phyloP scores from a whole-genome alignment of 2,797 vertebrate genomes.

The Labeo calbasu region DNA sequence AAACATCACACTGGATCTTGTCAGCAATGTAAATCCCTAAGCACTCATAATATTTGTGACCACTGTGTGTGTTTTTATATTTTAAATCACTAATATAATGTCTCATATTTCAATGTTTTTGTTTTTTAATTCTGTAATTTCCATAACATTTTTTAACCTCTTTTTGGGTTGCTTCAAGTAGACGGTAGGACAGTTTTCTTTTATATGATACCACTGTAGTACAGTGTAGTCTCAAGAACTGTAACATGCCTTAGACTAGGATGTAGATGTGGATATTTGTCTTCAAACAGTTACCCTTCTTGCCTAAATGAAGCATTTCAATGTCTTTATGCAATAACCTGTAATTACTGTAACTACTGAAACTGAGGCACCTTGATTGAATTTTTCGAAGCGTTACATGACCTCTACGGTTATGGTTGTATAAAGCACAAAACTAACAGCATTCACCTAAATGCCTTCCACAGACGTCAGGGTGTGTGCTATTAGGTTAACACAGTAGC shows the following conservation, averaged over 20 bases:
- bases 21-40: constrained; percentile 55
- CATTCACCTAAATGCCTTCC: constrained; percentile 69
- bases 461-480: constrained; percentile 50
- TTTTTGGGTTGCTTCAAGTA: constrained; percentile 39
- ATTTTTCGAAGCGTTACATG: constrained; percentile 26
- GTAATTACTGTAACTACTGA: constrained; percentile 49
- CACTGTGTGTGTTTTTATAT: constrained; percentile 70
- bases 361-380: constrained; percentile 49
- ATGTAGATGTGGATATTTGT: constrained; percentile 42
- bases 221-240: constrained; percentile 22
- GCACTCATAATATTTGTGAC: constrained; percentile 66
- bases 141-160: constrained; percentile 45
- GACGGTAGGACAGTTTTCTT: background rate
- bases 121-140: constrained; percentile 42
- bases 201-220: constrained; percentile 33
- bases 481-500: constrained; percentile 49
- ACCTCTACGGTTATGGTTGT: constrained; percentile 42
- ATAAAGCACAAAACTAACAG: constrained; percentile 50
- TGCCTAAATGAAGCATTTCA: constrained; percentile 36
- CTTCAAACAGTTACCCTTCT: constrained; percentile 31
- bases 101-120: constrained; percentile 59
- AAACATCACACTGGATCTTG: constrained; percentile 55
- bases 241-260: constrained; percentile 45
- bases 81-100: constrained; percentile 62
- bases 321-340: constrained; percentile 30